Conservation (phyloP, 1,140 invertebrate genomes). For the Papilio aristodemus region DNA sequence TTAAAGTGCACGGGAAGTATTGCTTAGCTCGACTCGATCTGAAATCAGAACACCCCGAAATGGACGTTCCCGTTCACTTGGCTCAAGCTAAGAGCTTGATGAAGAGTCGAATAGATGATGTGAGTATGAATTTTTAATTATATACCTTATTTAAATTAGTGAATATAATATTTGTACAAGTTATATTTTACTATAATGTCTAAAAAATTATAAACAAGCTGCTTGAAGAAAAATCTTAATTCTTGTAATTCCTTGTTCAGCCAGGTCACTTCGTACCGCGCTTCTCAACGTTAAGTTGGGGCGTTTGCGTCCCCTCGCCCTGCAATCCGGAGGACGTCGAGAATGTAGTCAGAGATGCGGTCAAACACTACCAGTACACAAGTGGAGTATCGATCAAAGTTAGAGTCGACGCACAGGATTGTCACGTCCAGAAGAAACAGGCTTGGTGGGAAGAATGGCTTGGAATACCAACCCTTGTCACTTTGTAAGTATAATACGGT, state of each 20-base stretch:
- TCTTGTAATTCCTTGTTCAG: constrained; percentile 76
- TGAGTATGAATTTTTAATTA: constrained; percentile 71
- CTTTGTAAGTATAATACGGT: constrained; percentile 66
- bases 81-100: constrained; percentile 83
- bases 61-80: constrained; percentile 82
- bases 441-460: constrained; percentile 73
- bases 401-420: constrained; percentile 82
- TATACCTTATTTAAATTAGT: no score
- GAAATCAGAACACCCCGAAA: constrained; percentile 78
- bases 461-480: constrained; percentile 71
- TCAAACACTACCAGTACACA: constrained; percentile 81
- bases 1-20: constrained; percentile 85
- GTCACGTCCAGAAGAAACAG: constrained; percentile 77
- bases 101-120: constrained; percentile 83
- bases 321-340: constrained; percentile 83
- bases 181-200: no score
- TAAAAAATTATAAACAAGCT: neutral
- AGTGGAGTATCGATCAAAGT: constrained; percentile 81
- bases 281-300: constrained; percentile 86
- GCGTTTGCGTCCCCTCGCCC: constrained; percentile 83
- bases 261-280: constrained; percentile 85
- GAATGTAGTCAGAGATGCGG: constrained; percentile 78
- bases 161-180: no score
- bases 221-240: constrained; percentile 37
- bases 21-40: constrained; percentile 84